Base-by-base conservation (phyloP, 1,140 invertebrate genomes). In the Linepithema humile region DNA sequence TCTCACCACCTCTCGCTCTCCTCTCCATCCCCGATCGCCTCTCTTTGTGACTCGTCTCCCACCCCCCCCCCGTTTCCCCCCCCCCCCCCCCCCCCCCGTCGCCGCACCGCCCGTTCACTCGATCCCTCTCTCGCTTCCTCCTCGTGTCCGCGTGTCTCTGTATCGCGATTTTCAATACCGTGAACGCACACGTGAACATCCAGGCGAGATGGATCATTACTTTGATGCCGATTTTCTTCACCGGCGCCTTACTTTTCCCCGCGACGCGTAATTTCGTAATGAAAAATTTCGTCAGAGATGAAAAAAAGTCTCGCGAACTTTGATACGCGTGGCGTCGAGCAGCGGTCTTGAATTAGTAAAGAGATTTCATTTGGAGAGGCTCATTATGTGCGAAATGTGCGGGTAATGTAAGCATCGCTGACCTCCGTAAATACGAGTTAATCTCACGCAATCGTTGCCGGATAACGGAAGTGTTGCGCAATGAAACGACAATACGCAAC, bases 131-230 rank as follows among this genome's bases (percentile, higher is more conserved):
- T 50, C 43, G 53, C 32, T 43, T n/a, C 40, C 17, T 32, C 77
- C 20, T 7, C 12, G 26, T 23, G 53, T 45, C 38, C 84, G 70
- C 60, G 62, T 85, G 67, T 75, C 45, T 72, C 72, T 84, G 73
- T 35, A 80, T 85, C 85, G 55, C 73, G 67, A 74, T 82, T 72
- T 74, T 82, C 75, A 80, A 80, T 80, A 80, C 53, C 82, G 57
- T 77, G 72, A 73, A 70, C 84, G 26, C 73, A 74, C 82, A 67
- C 67, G 55, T 87, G 77, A 65, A 86, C 67, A 62, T 88, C 82
- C 85, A 35, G 55, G 73, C 65, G 86, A 83, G 69, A 78, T 78
- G 73, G 85, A 84, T 80, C 75, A 80, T 80, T 80, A 80, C 38
- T 80, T 57, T 40, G 35, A 70, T n/a, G 29, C n/a, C 48, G 64